Percentiles rank a stretch among this genome's conserved stretches.
Conservation (phyloP, 92 coral and sea anemone genomes). For the Parazoanthus atlanticus region DNA sequence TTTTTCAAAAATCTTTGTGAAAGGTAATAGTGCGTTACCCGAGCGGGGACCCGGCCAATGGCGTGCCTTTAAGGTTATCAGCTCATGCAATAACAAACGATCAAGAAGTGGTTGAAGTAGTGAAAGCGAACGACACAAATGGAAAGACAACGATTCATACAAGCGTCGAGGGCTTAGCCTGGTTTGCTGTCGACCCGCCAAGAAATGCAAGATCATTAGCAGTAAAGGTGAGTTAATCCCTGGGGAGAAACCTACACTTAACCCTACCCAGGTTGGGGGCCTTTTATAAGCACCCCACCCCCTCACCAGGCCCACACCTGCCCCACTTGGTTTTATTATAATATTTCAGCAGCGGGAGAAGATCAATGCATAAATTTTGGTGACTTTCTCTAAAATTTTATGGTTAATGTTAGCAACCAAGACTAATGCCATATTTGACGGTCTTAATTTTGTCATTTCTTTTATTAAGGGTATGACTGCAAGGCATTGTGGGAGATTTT, state of each 20-base stretch:
- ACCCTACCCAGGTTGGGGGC: background rate
- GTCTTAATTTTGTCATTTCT: too few species aligned
- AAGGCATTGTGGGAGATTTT: too few species aligned
- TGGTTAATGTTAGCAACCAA: too few species aligned
- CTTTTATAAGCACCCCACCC: background rate
- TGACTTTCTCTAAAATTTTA: too few species aligned
- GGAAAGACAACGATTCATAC: slow-evolving; percentile 54
- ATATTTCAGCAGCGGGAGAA: too few species aligned
- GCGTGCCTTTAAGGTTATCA: background rate
- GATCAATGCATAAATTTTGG: too few species aligned
- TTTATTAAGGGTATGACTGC: too few species aligned
- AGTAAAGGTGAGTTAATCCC: background rate
- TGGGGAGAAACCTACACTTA: background rate
- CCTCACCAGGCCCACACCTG: too few species aligned
- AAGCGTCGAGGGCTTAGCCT: slow-evolving; percentile 61
- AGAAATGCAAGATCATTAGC: slow-evolving; percentile 20
- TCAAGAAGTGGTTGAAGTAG: background rate
- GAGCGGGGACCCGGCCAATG: background rate
- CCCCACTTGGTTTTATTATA: too few species aligned
- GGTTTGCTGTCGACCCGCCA: slow-evolving; percentile 70
- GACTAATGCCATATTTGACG: too few species aligned
- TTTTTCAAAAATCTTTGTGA: background rate
- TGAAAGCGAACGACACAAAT: background rate
- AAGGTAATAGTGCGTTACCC: background rate
- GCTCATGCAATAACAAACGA: background rate